Evolutionary conservation across 2,113 vertebrate species (phyloP), one percentile per base, ranked within the genome.

Genomic region (Atlantisia rogersi): DNA sequence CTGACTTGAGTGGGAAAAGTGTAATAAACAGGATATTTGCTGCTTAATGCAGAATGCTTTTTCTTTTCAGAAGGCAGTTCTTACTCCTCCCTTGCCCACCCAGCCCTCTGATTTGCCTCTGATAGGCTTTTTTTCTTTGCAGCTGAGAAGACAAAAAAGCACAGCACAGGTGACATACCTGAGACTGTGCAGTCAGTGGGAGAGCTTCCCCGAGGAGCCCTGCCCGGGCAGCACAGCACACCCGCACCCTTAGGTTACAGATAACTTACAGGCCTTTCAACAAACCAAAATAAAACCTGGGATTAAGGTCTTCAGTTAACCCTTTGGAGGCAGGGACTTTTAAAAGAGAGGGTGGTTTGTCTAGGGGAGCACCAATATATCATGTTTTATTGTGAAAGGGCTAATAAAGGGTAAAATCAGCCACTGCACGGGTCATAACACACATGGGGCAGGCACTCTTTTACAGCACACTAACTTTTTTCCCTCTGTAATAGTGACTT

Each of bases 351-450:
- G 11, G 3, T 5, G 14, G 28, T 32, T 94, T 82, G 37, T 64
- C 35, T 44, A 37, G 44, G 42, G 59, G 88, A 78, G 17, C 25
- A 21, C 19, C 35, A 6, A 20, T 39, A 6, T 11, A 24, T n/a
- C 19, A 1, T 15, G 15, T 59, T 60, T 28, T 32, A 3, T 12
- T 11, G 2, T 17, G 31, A 59, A 85, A 62, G 63, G 44, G 58
- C 26, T 50, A 44, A 81, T n/a, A 90, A 84, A 68, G 80, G 58
- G 73, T 94, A 88, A 95, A 94, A 86, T 46, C 28, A 75, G 52
- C 53, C 77, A 15, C 40, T 69, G 25, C 37, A 4, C 26, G 29
- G 69, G n/a, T 79, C 50, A 7, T 18, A 31, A 26, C 13, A 19
- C 8, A 16, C 42, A 39, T 44, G 16, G 37, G 64, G 35, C 19